Conservation (phyloP, 2,113 vertebrate species). For the Crotalus horridus region DNA sequence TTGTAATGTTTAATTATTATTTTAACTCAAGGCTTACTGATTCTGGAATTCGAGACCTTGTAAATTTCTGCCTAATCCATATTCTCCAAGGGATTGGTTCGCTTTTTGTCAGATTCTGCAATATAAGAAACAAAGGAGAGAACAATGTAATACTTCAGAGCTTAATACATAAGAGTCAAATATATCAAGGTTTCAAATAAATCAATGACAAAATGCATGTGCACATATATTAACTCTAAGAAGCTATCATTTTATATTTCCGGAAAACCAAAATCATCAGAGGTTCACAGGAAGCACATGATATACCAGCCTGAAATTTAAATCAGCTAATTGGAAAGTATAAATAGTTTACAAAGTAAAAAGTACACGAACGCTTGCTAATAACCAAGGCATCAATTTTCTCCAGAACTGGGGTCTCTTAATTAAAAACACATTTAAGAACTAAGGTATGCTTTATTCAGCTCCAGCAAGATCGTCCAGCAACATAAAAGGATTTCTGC, state of each 20-base stretch:
- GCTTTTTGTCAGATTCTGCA: conserved; percentile 57
- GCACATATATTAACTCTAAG: neutral
- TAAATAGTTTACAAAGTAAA: neutral
- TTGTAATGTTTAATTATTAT: neutral
- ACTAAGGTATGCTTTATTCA: too few relatives aligned
- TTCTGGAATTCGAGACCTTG: conserved; percentile 71
- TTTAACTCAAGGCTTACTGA: conserved; percentile 57
- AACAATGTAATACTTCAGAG: neutral
- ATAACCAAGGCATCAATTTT: neutral
- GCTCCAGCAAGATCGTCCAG: neutral
- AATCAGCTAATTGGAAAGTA: neutral
- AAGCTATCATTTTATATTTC: neutral
- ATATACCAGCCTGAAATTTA: neutral
- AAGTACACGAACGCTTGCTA: too few relatives aligned
- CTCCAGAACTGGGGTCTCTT: neutral
- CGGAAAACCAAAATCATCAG: neutral
- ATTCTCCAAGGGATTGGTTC: conserved; percentile 28
- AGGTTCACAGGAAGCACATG: neutral
- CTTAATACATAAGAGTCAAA: neutral
- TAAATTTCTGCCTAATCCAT: conserved; percentile 72
- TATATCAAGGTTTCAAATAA: neutral
- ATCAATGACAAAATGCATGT: neutral
- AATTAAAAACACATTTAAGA: neutral
- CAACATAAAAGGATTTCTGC: neutral
- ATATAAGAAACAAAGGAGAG: neutral